Evolutionary conservation across 2,113 vertebrate species (phyloP).

Genomic region (Condylura cristata): DNA sequence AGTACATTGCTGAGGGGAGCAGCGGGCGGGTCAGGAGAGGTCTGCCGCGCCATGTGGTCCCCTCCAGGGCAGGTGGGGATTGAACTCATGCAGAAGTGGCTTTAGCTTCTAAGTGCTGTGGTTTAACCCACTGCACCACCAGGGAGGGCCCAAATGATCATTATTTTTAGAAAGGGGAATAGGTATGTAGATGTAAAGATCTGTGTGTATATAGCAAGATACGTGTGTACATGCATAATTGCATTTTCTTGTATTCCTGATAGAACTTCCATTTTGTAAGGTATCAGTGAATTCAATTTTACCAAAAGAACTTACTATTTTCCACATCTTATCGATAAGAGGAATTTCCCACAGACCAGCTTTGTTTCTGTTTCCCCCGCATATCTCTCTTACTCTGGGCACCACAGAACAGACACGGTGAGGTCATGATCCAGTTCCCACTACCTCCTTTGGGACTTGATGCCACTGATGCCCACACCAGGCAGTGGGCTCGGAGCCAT

Average conservation of each 20-base stretch:
- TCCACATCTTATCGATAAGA: neutral
- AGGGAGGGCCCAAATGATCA: neutral
- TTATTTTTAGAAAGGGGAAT: neutral
- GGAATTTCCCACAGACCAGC: neutral
- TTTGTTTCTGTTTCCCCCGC: neutral
- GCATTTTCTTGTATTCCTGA: neutral
- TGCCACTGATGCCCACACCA: neutral
- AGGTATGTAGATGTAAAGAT: too few species aligned
- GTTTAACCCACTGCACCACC: too few species aligned
- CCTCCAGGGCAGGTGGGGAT: too few species aligned
- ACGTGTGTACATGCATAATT: neutral
- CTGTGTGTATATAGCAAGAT: too few species aligned
- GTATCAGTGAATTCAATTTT: neutral
- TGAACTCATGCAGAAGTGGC: too few species aligned
- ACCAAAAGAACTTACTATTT: neutral
- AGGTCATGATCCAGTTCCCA: neutral
- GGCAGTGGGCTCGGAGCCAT: neutral
- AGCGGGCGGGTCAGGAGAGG: too few species aligned
- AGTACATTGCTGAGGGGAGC: too few species aligned
- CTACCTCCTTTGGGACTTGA: neutral
- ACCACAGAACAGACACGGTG: neutral
- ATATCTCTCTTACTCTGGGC: neutral
- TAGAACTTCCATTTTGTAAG: neutral
- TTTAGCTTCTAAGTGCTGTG: too few species aligned
- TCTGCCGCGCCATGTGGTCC: too few species aligned